Conservation (phyloP, 2,888 invertebrate genomes). For the Tupiocoris notatus region DNA sequence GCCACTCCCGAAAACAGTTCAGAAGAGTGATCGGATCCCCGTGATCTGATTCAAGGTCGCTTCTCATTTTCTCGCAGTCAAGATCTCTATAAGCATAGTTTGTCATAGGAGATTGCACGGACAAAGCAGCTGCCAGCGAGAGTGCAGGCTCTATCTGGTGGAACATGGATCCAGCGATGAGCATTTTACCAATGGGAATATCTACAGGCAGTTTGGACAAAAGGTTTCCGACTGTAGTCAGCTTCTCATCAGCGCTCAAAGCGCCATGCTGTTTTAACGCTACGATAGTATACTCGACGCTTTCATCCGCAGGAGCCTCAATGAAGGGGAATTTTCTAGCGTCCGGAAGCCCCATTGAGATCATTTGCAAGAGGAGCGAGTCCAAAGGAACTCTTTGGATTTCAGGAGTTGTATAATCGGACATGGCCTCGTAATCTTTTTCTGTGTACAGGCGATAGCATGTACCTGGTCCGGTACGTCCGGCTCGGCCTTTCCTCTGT, state of each 20-base stretch:
- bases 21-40: slow-evolving; percentile 92
- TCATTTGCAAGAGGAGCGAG: slow-evolving; percentile 86
- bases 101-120: slow-evolving; percentile 90
- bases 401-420: slow-evolving; percentile 86
- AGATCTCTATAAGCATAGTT: slow-evolving; percentile 82
- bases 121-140: slow-evolving; percentile 85
- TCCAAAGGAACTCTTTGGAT: slow-evolving; percentile 92
- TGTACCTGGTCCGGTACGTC: slow-evolving; percentile 78
- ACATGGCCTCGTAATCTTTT: slow-evolving; percentile 74
- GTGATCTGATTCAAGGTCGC: slow-evolving; percentile 84
- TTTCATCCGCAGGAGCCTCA: slow-evolving; percentile 82
- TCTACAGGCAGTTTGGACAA: slow-evolving; percentile 90
- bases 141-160: slow-evolving; percentile 84
- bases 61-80: slow-evolving; percentile 74
- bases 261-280: slow-evolving; percentile 87
- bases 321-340: slow-evolving; percentile 91
- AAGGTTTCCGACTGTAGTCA: slow-evolving; percentile 83
- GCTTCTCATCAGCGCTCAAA: slow-evolving; percentile 71
- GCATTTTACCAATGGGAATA: slow-evolving; percentile 91
- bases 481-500: slow-evolving; percentile 91
- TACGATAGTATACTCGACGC: slow-evolving; percentile 81
- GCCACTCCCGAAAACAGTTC: slow-evolving; percentile 85
- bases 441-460: slow-evolving; percentile 89
- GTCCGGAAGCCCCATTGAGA: slow-evolving; percentile 88
- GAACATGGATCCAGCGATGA: slow-evolving; percentile 87